These are phyloP conservation scores for Eleutherodactylus coqui DNA, from an alignment of 2,797 vertebrate genomes.

Conservation along the genomic window DNA sequence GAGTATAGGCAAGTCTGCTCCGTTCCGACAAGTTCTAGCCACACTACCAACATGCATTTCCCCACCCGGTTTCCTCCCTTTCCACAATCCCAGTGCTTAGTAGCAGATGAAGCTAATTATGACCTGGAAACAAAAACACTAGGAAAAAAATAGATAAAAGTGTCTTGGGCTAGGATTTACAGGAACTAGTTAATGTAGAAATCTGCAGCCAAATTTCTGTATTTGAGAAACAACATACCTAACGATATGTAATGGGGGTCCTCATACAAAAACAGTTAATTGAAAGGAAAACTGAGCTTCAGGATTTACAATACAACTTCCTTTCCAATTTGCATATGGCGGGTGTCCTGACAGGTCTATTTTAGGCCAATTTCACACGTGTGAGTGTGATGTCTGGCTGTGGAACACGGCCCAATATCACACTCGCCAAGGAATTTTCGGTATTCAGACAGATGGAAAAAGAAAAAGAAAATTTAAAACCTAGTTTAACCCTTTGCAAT, in stretches of 20 bases:
- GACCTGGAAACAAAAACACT: background rate
- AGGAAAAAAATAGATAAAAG: background rate
- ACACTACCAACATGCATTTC: background rate
- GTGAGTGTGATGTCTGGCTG: too few species aligned
- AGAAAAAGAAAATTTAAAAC: too few species aligned
- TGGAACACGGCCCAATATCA: too few species aligned
- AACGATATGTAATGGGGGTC: too few species aligned
- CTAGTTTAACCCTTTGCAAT: too few species aligned
- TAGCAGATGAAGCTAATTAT: background rate
- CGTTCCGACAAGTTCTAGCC: background rate
- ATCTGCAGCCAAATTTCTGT: background rate
- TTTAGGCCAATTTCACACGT: too few species aligned
- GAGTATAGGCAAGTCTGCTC: background rate
- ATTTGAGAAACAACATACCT: background rate
- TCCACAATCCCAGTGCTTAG: background rate
- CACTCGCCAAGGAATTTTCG: too few species aligned
- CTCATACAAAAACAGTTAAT: background rate
- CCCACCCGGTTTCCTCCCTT: background rate
- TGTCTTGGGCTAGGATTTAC: background rate
- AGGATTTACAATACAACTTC: too few species aligned
- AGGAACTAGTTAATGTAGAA: background rate
- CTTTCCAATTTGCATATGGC: too few species aligned
- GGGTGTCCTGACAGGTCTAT: too few species aligned
- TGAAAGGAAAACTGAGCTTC: background rate
- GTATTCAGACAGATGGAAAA: too few species aligned